Evolutionary conservation across 2,888 invertebrate genomes (phyloP).

Genomic region (Panzeria rudis): DNA sequence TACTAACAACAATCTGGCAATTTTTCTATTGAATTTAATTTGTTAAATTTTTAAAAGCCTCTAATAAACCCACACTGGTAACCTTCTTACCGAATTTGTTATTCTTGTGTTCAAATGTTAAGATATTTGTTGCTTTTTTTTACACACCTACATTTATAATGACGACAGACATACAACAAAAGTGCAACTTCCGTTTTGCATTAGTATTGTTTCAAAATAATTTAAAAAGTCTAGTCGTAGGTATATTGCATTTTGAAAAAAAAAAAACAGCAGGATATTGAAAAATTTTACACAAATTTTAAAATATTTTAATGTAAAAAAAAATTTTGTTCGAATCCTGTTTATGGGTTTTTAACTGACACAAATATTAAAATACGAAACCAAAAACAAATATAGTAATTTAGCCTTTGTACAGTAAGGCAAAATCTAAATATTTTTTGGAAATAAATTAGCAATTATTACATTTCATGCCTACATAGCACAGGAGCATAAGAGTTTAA

Average conservation of each 20-base stretch:
- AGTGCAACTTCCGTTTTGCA: constrained; percentile 65
- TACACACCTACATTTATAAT: constrained; percentile 30
- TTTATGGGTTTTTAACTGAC: neutral
- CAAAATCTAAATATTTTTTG: too few relatives aligned
- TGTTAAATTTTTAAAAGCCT: constrained; percentile 6
- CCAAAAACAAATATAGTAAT: too few relatives aligned
- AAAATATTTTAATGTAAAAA: neutral
- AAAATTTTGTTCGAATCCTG: neutral
- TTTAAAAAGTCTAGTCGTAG: neutral
- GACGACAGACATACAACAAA: constrained; percentile 16
- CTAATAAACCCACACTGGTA: constrained; percentile 28
- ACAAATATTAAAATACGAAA: too few relatives aligned
- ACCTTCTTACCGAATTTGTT: constrained; percentile 32
- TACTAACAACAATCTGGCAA: neutral
- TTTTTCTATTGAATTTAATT: constrained; percentile 15
- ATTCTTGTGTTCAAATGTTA: constrained; percentile 3
- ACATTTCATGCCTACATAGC: too few relatives aligned
- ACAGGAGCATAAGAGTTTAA: too few relatives aligned
- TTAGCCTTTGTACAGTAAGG: too few relatives aligned
- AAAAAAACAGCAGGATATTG: neutral
- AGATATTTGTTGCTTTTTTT: neutral
- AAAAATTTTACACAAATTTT: neutral
- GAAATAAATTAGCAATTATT: too few relatives aligned
- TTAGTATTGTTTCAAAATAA: constrained; percentile 10
- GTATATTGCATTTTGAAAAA: neutral